Percentiles rank a stretch among this genome's conserved stretches.
phyloP scores from a whole-genome alignment of 2,888 invertebrate genomes.

The Chrysolina americana region DNA sequence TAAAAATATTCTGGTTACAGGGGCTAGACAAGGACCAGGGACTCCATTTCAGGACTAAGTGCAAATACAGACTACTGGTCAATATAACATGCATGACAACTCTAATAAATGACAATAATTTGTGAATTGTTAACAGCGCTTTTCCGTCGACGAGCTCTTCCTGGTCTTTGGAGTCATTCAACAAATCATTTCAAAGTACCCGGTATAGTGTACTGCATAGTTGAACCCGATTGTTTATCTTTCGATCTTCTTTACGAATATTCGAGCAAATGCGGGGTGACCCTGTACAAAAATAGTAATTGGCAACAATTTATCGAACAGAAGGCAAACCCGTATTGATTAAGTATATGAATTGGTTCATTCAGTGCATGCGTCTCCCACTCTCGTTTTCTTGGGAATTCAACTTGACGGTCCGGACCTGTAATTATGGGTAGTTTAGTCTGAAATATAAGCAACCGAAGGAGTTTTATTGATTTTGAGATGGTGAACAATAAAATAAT shows the following conservation, averaged over 20 bases:
- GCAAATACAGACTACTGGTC: no score
- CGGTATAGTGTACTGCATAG: no score
- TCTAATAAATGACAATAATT: no score
- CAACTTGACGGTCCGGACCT: not conserved
- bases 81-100: no score
- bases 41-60: no score
- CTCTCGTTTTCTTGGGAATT: slow-evolving; percentile 6
- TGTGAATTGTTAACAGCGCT: no score
- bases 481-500: not conserved
- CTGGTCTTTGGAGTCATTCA: no score
- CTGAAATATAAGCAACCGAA: not conserved
- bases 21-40: no score
- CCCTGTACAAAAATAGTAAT: slow-evolving; percentile 1
- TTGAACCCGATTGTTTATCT: no score
- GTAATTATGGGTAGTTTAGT: slow-evolving; percentile 10
- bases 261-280: not conserved
- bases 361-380: not conserved
- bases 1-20: no score
- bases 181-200: no score
- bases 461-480: slow-evolving; percentile 1
- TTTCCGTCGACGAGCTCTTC: no score
- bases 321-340: slow-evolving; percentile 8
- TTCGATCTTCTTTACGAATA: not conserved
- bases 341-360: slow-evolving; percentile 2
- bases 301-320: slow-evolving; percentile 2